phyloP scores from a whole-genome alignment of 2,888 invertebrate genomes.

The Drosophila formosana region DNA sequence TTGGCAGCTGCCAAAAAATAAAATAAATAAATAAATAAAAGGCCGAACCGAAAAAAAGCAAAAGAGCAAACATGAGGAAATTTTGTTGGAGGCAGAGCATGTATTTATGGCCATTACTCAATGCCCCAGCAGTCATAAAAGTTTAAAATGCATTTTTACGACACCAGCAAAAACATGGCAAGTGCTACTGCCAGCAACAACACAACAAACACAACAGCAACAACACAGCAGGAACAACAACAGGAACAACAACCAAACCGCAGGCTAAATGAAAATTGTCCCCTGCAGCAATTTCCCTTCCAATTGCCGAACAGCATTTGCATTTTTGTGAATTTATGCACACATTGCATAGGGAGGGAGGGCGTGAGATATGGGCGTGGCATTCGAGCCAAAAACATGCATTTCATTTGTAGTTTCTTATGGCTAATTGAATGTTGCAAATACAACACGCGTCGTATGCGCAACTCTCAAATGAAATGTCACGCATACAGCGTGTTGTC shows the following conservation, averaged over 20 bases:
- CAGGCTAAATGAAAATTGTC: conserved; percentile 51
- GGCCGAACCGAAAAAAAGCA: not conserved
- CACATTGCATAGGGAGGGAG: too few species aligned
- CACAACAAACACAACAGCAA: not conserved
- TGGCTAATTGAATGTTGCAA: conserved; percentile 56
- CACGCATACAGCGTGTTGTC: conserved; percentile 43
- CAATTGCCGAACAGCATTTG: conserved; percentile 35
- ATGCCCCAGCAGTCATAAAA: conserved; percentile 64
- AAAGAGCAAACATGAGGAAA: conserved; percentile 15
- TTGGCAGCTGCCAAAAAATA: conserved; percentile 16
- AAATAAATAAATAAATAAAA: conserved; percentile 5
- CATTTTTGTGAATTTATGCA: not conserved
- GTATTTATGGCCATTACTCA: conserved; percentile 71
- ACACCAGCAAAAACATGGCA: conserved; percentile 42
- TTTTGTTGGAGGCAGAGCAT: conserved; percentile 31
- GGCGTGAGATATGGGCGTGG: conserved; percentile 53
- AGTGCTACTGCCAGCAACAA: conserved; percentile 24
- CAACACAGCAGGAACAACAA: conserved; percentile 12
- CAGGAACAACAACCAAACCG: conserved; percentile 17
- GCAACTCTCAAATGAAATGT: conserved; percentile 30
- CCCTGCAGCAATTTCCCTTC: conserved; percentile 34
- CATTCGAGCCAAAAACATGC: conserved; percentile 42
- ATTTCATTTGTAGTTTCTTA: conserved; percentile 30
- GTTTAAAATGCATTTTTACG: conserved; percentile 69
- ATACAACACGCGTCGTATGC: conserved; percentile 47